A percentile compares a stretch with the other conserved stretches of the same genome.
Evolutionary conservation across 2,888 invertebrate species (phyloP).

Genomic region (Zaprionus obscuricornis): DNA sequence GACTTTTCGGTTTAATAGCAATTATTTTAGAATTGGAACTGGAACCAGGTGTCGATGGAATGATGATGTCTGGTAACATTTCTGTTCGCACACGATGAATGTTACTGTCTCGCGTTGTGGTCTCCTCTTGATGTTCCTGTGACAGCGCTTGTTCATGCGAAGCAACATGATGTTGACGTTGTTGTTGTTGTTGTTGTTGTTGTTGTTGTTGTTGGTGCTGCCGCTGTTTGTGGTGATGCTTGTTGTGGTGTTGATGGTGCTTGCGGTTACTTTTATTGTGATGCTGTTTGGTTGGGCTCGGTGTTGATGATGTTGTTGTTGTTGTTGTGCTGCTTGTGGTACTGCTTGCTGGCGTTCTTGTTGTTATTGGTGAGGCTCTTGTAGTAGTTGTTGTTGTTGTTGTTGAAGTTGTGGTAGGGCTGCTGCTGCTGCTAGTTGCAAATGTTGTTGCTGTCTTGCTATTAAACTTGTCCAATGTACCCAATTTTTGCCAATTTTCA

Average conservation of each 20-base stretch:
- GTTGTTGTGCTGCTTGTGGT: constrained; percentile 10
- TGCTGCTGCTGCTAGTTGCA: constrained; percentile 8
- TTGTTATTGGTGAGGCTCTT: constrained; percentile 17
- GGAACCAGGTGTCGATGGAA: constrained; percentile 81
- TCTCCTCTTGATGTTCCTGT: constrained; percentile 58
- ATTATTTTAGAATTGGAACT: constrained; percentile 82
- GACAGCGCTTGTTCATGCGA: constrained; percentile 50
- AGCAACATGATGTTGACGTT: constrained; percentile 59
- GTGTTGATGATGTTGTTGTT: constrained; percentile 19
- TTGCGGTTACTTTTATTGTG: constrained; percentile 14
- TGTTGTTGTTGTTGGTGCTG: constrained; percentile 37
- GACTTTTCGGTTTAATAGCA: constrained; percentile 81
- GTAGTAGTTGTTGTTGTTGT: constrained; percentile 25
- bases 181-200: constrained; percentile 37
- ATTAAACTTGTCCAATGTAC: constrained; percentile 58
- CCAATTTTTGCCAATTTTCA: constrained; percentile 67
- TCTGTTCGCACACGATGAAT: constrained; percentile 83
- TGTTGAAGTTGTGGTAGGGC: constrained; percentile 26
- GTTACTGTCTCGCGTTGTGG: constrained; percentile 81
- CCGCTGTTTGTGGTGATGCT: constrained; percentile 32
- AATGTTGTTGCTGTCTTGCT: constrained; percentile 19
- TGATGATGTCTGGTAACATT: constrained; percentile 77
- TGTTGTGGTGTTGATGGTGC: constrained; percentile 34
- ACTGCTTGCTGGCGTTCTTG: constrained; percentile 11
- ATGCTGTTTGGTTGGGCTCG: constrained; percentile 19